Conservation (phyloP, 2,797 vertebrate species). For the Microtus obscurus region DNA sequence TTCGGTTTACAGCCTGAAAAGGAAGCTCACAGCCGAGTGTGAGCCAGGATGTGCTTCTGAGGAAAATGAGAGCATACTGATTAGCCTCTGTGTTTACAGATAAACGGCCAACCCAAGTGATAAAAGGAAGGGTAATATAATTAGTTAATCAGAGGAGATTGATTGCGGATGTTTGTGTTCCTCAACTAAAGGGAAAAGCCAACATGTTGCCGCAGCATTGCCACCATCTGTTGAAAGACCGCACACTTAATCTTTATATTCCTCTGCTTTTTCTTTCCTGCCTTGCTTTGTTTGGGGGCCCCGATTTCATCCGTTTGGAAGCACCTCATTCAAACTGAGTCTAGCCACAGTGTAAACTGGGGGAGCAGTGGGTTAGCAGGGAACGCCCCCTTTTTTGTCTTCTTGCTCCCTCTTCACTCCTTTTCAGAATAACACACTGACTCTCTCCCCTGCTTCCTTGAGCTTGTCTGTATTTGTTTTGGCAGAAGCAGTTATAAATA, state of each 20-base stretch:
- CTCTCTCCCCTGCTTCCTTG: constrained; percentile 55
- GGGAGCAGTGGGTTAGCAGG: constrained; percentile 74
- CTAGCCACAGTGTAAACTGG: constrained; percentile 75
- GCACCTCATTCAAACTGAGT: constrained; percentile 83
- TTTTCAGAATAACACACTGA: constrained; percentile 35
- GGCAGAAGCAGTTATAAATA: constrained; percentile 75
- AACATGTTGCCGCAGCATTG: constrained; percentile 85
- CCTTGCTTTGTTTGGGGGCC: constrained; percentile 74
- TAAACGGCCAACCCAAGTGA: constrained; percentile 83
- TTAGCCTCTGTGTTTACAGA: constrained; percentile 70
- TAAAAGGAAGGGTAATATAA: constrained; percentile 86
- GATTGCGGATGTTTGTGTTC: constrained; percentile 88
- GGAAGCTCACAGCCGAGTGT: constrained; percentile 57
- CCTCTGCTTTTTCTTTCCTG: constrained; percentile 70
- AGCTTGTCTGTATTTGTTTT: constrained; percentile 74
- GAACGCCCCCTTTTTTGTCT: background rate
- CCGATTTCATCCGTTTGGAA: constrained; percentile 79
- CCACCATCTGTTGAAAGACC: constrained; percentile 89
- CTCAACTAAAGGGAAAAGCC: constrained; percentile 86
- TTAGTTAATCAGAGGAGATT: constrained; percentile 90
- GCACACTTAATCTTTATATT: constrained; percentile 86
- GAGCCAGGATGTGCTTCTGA: constrained; percentile 76
- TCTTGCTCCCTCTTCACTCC: background rate
- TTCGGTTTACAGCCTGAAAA: constrained; percentile 84
- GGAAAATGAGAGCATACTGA: constrained; percentile 74